Evolutionary conservation across 2,888 invertebrate species (phyloP).

Genomic region (Flexamia atlantica): DNA sequence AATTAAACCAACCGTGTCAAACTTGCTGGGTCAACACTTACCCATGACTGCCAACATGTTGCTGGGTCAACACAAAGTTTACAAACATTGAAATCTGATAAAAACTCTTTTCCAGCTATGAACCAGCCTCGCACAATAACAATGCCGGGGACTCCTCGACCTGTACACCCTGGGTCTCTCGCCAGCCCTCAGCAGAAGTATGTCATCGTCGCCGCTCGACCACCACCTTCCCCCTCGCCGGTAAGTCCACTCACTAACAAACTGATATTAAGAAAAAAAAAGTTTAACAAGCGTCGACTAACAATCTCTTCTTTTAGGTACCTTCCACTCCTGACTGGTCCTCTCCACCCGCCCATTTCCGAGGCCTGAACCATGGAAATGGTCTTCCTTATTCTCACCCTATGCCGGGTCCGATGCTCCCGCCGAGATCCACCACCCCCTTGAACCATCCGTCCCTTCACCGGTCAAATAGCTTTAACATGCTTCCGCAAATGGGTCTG

Average conservation of each 20-base stretch:
- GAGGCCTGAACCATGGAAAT: neutral
- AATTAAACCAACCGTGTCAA: too few species aligned
- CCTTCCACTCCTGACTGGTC: neutral
- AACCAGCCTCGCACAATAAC: constrained; percentile 74
- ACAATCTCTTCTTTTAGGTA: constrained; percentile 9
- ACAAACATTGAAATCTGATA: too few species aligned
- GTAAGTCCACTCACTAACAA: constrained; percentile 57
- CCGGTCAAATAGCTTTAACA: neutral
- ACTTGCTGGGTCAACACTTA: too few species aligned
- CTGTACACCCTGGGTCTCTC: constrained; percentile 37
- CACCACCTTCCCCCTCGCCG: constrained; percentile 67
- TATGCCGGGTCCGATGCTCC: neutral
- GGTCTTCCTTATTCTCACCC: too few species aligned
- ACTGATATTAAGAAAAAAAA: neutral
- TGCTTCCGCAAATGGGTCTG: neutral
- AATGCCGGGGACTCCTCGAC: constrained; percentile 73
- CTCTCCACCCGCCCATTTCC: neutral
- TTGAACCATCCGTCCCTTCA: neutral
- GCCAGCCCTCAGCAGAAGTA: constrained; percentile 74
- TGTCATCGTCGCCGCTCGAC: constrained; percentile 76
- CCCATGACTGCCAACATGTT: too few species aligned
- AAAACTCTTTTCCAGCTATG: constrained; percentile 49
- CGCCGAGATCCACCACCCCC: constrained; percentile 8
- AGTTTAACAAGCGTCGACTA: neutral
- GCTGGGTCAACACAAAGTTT: too few species aligned